Base-by-base conservation (phyloP, 1,140 invertebrate genomes). In the Cotesia chilonis region DNA sequence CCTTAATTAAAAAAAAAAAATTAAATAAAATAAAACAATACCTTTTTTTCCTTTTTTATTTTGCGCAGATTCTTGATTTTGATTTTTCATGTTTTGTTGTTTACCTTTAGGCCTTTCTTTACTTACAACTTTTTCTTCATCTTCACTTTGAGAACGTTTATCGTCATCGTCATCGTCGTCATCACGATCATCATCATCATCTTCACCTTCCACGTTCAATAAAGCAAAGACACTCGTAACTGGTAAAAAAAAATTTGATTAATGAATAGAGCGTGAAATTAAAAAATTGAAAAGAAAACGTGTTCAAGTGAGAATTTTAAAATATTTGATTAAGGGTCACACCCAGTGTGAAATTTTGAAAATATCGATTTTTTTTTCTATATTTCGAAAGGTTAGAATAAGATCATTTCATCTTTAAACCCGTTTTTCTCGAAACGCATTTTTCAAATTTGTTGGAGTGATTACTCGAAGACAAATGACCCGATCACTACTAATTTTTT, bases 141-240 rank as follows among this genome's bases (percentile, higher is more conserved):
- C 80, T 35, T 84, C 80, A 61, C 85, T 87, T 67, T 84, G 83
- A 64, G 84, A 80, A 72, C 82, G 84, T 55, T 83, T 78, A 64
- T 84, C 84, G 70, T 88, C 85, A 64, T 86, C 81, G 14, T 82
- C 78, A 41, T 80, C 73, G 60, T 79, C 60, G 9, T 78, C 67
- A 54, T 79, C 67, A 55, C 77, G 76, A 70, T 78, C 71, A 66
- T 81, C 77, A 37, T 85, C 81, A 14, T 87, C 85, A 51, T 86
- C 86, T 59, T 87, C 88, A 75, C 89, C 89, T 76, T 91, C 90
- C 69, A 89, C 86, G 78, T 89, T 87, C 72, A 92, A 81, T 10
- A 92, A 81, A 60, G 90, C 89, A 84, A 92, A 92, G 41, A 89
- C 89, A 76, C 88, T 89, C 81, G 89, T 81, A 4, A 59, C 60